Base-by-base conservation (phyloP, 2,113 vertebrate species). In the Corythornis madagascariensis region DNA sequence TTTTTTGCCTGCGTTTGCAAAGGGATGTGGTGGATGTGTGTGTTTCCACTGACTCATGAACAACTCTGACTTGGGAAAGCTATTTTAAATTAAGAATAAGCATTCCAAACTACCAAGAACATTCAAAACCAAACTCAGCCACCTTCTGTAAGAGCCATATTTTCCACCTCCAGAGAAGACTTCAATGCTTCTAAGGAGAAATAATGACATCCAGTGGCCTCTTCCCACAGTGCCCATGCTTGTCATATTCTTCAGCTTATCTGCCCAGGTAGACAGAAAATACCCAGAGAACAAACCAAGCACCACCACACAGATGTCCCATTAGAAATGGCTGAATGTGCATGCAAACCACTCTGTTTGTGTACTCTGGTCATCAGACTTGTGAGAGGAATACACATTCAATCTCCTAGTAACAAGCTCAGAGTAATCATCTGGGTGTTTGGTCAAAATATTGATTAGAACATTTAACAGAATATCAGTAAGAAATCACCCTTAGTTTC, bases 41-140 rank as follows among this genome's bases (percentile, higher is more conserved):
- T 93, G 77, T 95, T 96, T 95, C 96, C 90, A 90, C 61, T 90
- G 88, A 90, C 55, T 95, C 86, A 93, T 84, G 74, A 87, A 83
- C 60, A 69, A 89, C 71, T 82, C 77, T 87, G 89, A 92, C 70
- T 93, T 86, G 61, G 47, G 73, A 93, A 90, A 84, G 35, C 52
- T 79, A 92, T 94, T 95, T 96, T 85, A 95, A 92, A 94, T 67
- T 71, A 80, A 59, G 53, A 52, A 86, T 45, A 38, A 87, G 19
- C 86, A 89, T 88, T 85, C 78, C 87, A 81, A 93, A 84, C 66
- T 79, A 94, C 78, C 3, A 14, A 76, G 70, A 74, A 74, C 75
- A 83, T 91, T 89, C 52, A 88, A 80, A 89, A 80, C 88, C 43
- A 4, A 87, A 77, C 33, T 85, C 0, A 0, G 42, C 52, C 48